A percentile compares a stretch with the other conserved stretches of the same genome.
Conservation (phyloP, 2,888 invertebrate genomes). For the Pomacea canaliculata region DNA sequence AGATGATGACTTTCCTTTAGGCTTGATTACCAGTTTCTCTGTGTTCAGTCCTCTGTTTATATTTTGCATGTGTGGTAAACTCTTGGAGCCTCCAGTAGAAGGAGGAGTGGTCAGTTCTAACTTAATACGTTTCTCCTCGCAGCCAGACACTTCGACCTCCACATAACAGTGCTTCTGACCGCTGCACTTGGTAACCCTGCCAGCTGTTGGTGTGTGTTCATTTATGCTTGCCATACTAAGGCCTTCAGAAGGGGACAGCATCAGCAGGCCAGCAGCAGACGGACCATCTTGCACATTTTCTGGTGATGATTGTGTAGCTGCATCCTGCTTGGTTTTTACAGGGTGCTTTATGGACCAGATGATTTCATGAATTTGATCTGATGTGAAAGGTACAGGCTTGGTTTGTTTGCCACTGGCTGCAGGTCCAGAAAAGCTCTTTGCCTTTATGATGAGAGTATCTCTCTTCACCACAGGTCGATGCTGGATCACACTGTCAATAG, state of each 20-base stretch:
- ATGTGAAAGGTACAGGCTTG: constrained; percentile 51
- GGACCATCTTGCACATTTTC: constrained; percentile 1
- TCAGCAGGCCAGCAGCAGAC: constrained; percentile 19
- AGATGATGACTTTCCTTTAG: constrained; percentile 12
- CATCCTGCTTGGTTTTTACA: constrained; percentile 41
- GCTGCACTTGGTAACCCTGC: constrained; percentile 16
- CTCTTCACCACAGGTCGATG: constrained; percentile 4
- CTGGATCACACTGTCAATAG: background rate
- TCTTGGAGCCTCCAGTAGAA: constrained; percentile 13
- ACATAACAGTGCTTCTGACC: constrained; percentile 16
- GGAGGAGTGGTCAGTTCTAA: constrained; percentile 51
- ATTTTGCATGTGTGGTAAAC: background rate
- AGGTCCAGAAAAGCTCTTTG: constrained; percentile 27
- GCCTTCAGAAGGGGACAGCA: constrained; percentile 32
- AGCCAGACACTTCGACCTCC: constrained; percentile 15
- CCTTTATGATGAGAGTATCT: constrained; percentile 42
- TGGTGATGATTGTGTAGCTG: constrained; percentile 40
- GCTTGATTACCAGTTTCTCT: background rate
- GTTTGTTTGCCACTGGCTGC: constrained; percentile 36
- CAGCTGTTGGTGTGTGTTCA: constrained; percentile 33
- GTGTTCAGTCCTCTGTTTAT: background rate
- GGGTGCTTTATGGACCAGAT: constrained; percentile 56
- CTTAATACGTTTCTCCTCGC: constrained; percentile 46
- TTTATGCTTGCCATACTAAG: constrained; percentile 32
- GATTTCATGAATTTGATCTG: constrained; percentile 56